phyloP scores from a whole-genome alignment of 2,888 invertebrate genomes.

The Drosophila paracracens region DNA sequence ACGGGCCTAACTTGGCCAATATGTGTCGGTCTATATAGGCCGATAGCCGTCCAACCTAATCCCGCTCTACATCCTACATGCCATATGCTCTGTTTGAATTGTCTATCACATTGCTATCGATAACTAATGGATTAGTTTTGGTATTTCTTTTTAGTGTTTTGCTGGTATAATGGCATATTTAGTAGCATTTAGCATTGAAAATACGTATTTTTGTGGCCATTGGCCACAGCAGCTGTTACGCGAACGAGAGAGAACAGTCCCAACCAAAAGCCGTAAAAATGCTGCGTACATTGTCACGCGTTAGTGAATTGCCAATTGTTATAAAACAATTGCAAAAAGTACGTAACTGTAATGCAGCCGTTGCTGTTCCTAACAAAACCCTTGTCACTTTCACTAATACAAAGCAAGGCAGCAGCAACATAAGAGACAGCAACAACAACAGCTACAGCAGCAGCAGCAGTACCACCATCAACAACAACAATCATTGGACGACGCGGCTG shows the following conservation, averaged over 20 bases:
- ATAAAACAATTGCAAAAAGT: slow-evolving; percentile 83
- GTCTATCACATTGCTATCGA: slow-evolving; percentile 1
- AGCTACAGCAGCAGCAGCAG: slow-evolving; percentile 10
- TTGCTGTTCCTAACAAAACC: slow-evolving; percentile 47
- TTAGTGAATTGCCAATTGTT: slow-evolving; percentile 80
- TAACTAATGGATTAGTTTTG: background rate
- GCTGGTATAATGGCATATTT: background rate
- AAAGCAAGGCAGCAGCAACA: slow-evolving; percentile 19
- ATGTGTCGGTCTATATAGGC: too few species aligned
- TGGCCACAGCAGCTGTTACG: slow-evolving; percentile 57
- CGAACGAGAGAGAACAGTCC: slow-evolving; percentile 54
- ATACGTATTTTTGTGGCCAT: slow-evolving; percentile 14
- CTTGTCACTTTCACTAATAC: slow-evolving; percentile 48
- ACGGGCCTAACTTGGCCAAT: too few species aligned
- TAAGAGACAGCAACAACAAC: background rate
- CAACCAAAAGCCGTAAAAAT: slow-evolving; percentile 66
- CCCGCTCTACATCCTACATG: background rate
- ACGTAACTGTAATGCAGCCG: slow-evolving; percentile 67
- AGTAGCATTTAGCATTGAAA: background rate
- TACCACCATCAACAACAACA: slow-evolving; percentile 34
- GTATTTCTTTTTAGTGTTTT: background rate
- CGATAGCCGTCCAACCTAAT: background rate
- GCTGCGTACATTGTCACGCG: slow-evolving; percentile 81
- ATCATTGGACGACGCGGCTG: slow-evolving; percentile 38
- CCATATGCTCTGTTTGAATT: slow-evolving; percentile 2